Conservation (phyloP, 2,888 invertebrate species). For the Dryococelus australis region DNA sequence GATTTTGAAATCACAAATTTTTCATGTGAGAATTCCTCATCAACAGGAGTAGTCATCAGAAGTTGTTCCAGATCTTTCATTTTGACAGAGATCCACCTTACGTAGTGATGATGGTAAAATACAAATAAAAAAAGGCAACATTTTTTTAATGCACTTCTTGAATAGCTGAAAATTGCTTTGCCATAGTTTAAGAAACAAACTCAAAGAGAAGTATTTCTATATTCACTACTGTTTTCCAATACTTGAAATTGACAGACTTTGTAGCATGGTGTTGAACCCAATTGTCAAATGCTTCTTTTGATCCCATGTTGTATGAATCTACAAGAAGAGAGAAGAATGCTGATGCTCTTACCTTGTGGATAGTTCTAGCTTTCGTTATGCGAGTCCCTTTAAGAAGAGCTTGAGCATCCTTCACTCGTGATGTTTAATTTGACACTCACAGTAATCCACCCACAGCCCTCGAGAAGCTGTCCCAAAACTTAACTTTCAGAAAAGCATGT, state of each 20-base stretch:
- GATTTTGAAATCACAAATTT: conserved; percentile 47
- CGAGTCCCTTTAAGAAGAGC: conserved; percentile 38
- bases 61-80: conserved; percentile 35
- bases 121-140: neutral
- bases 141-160: neutral
- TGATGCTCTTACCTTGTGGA: conserved; percentile 47
- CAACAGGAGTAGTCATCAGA: conserved; percentile 28
- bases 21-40: conserved; percentile 27
- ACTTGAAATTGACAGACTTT: too few relatives aligned
- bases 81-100: conserved; percentile 35
- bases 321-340: too few relatives aligned
- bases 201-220: too few relatives aligned
- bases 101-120: conserved; percentile 32
- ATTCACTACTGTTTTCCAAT: too few relatives aligned
- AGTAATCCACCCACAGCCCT: conserved; percentile 50
- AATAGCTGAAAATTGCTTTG: too few relatives aligned
- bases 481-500: conserved; percentile 48
- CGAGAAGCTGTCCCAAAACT: conserved; percentile 47
- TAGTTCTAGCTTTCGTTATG: conserved; percentile 33
- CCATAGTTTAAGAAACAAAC: too few relatives aligned
- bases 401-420: conserved; percentile 47
- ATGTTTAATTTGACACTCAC: conserved; percentile 46
- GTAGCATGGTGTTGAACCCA: too few relatives aligned
- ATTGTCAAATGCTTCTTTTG: neutral
- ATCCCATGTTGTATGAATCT: neutral